These are phyloP conservation scores for Blera fallax DNA, from an alignment of 2,888 invertebrate genomes.

Conservation along the genomic window DNA sequence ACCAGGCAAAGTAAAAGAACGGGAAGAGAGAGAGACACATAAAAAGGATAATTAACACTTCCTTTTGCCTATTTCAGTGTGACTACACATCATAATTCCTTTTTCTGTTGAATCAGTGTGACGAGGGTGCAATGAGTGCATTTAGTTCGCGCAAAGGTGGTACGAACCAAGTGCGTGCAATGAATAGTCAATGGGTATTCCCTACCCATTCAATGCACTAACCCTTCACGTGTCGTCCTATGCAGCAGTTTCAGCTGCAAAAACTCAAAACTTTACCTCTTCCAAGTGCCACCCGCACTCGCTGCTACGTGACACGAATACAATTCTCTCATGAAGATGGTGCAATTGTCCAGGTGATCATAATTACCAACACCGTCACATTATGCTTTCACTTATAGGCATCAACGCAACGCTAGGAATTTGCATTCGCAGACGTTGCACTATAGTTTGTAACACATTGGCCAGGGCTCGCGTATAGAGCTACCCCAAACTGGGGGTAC, in stretches of 20 bases:
- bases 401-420: too few relatives aligned
- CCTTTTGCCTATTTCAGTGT: constrained; percentile 43
- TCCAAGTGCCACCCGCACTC: constrained; percentile 63
- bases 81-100: constrained; percentile 37
- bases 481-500: constrained; percentile 20
- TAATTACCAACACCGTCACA: constrained; percentile 53
- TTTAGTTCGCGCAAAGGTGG: constrained; percentile 19
- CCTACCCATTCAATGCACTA: constrained; percentile 9
- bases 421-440: constrained; percentile 59
- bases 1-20: constrained; percentile 39
- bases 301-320: constrained; percentile 53
- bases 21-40: background rate
- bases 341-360: constrained; percentile 56
- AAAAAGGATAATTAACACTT: constrained; percentile 66
- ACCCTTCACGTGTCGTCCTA: constrained; percentile 31
- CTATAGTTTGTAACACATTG: constrained; percentile 11
- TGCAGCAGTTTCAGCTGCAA: constrained; percentile 33
- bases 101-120: constrained; percentile 20
- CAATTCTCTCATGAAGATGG: constrained; percentile 2
- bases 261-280: constrained; percentile 46
- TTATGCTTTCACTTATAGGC: constrained; percentile 56
- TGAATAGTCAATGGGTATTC: constrained; percentile 37
- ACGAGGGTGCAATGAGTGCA: constrained; percentile 13
- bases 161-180: constrained; percentile 17
- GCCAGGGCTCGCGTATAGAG: constrained; percentile 12